Evolutionary conservation across 2,113 vertebrate genomes (phyloP).

Genomic region (Eolophus roseicapilla): DNA sequence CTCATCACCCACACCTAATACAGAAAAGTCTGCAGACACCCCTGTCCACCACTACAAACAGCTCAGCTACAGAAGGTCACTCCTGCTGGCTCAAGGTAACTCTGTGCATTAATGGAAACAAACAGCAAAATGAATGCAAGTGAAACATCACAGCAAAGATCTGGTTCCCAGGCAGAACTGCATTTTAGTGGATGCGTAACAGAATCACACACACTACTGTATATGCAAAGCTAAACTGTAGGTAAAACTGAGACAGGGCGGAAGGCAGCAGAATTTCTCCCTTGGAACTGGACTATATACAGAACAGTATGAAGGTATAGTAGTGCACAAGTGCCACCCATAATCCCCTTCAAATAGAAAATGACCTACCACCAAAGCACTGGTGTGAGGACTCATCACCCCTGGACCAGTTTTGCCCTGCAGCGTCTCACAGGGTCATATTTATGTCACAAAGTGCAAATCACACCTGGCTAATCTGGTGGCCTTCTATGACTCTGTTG

Average conservation of each 20-base stretch:
- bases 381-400: not conserved
- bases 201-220: not conserved
- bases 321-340: too few species aligned
- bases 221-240: not conserved
- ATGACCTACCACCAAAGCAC: not conserved
- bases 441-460: not conserved
- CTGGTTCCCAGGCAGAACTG: not conserved
- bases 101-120: not conserved
- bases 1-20: too few species aligned
- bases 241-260: too few species aligned
- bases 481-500: not conserved
- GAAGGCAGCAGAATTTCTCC: not conserved
- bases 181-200: fast-evolving
- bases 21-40: not conserved
- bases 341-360: not conserved
- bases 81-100: too few species aligned
- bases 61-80: not conserved
- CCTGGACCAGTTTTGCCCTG: not conserved
- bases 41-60: not conserved
- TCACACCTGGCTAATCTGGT: not conserved
- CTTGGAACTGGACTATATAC: not conserved
- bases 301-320: fast-evolving
- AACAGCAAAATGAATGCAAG: not conserved
- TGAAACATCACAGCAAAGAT: not conserved
- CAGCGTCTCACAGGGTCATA: not conserved